phyloP scores from a whole-genome alignment of 2,113 vertebrate species.

The Phyllostomus discolor region DNA sequence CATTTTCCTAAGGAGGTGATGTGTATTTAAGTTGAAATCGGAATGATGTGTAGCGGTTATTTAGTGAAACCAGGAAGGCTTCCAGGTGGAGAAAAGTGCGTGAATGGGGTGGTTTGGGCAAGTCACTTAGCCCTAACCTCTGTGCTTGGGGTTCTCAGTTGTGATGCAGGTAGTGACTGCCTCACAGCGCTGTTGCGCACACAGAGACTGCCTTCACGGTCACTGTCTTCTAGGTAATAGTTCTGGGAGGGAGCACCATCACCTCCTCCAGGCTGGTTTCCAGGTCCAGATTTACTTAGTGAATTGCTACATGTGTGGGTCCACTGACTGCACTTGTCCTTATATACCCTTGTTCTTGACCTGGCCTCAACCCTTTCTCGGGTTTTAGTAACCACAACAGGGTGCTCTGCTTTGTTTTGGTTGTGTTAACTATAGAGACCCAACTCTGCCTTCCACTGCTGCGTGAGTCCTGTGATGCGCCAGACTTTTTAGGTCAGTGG shows the following conservation, averaged over 20 bases:
- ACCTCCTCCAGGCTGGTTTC: not conserved
- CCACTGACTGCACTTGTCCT: not conserved
- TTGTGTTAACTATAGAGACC: not conserved
- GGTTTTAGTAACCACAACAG: not conserved
- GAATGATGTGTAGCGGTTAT: not conserved
- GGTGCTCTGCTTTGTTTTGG: not conserved
- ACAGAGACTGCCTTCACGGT: not conserved
- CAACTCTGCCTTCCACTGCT: not conserved
- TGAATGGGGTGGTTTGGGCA: not conserved
- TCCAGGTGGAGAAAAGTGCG: not conserved
- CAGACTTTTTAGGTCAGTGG: not conserved
- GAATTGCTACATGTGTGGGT: not conserved
- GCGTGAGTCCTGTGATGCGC: not conserved
- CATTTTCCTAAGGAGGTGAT: not conserved
- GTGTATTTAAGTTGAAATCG: not conserved
- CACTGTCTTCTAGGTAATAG: not conserved
- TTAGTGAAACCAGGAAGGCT: not conserved
- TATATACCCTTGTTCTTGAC: not conserved
- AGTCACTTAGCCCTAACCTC: not conserved
- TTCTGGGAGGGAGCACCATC: not conserved
- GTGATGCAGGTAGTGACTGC: not conserved
- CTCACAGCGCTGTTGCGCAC: not conserved
- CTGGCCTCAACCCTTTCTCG: not conserved
- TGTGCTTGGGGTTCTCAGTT: not conserved
- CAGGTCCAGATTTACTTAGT: not conserved